phyloP scores from a whole-genome alignment of 2,888 invertebrate genomes.

The Tenthredo amoena region DNA sequence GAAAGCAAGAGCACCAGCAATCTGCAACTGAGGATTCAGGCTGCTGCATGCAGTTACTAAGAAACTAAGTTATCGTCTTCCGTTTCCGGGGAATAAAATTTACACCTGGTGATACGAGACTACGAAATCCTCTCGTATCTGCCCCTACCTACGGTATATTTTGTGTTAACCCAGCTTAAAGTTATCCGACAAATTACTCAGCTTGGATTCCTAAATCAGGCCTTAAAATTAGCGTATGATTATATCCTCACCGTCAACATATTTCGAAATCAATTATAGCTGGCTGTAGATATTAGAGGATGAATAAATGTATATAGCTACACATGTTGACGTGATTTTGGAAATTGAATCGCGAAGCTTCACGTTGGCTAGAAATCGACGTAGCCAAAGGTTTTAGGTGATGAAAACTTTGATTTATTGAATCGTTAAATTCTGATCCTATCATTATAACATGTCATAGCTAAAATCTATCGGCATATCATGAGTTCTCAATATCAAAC shows the following conservation, averaged over 20 bases:
- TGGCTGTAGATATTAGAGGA: not conserved
- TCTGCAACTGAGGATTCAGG: constrained; percentile 9
- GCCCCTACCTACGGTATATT: not conserved
- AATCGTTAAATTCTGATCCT: not conserved
- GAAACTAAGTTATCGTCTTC: constrained; percentile 34
- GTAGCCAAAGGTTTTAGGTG: not conserved
- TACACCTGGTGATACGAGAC: not conserved
- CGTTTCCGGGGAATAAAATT: constrained; percentile 38
- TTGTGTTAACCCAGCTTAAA: not conserved
- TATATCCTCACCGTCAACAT: constrained; percentile 3
- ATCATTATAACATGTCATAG: not conserved
- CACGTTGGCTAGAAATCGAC: not conserved
- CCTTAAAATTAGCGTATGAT: constrained; percentile 8
- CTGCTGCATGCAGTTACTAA: not conserved
- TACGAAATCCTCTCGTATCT: not conserved
- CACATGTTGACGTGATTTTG: not conserved
- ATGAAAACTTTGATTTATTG: not conserved
- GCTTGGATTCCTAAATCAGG: not conserved
- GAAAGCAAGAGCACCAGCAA: not conserved
- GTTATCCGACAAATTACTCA: constrained; percentile 17
- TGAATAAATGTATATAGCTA: not conserved
- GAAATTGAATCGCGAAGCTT: not conserved
- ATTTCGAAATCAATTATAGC: not conserved
- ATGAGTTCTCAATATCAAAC: not conserved
- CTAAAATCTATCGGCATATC: not conserved